Conservation (phyloP, 23 tunicate species). For the Diplosoma virens region DNA sequence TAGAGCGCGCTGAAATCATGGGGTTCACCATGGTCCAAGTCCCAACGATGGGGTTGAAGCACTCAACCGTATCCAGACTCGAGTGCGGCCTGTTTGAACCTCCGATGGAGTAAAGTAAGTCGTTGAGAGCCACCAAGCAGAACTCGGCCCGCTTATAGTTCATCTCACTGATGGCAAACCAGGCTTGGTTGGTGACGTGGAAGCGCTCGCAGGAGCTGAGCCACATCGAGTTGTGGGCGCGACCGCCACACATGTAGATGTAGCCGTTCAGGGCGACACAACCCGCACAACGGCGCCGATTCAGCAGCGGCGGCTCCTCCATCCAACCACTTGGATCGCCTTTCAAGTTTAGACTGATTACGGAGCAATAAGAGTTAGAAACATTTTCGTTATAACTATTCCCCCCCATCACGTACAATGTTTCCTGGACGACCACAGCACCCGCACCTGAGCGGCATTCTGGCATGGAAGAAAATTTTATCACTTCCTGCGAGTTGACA, state of each 20-base stretch:
- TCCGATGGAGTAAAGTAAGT: neutral
- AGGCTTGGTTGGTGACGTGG: neutral
- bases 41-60: neutral
- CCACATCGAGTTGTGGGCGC: conserved; percentile 27
- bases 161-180: conserved; percentile 22
- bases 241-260: conserved; percentile 33
- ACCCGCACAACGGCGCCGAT: conserved; percentile 14
- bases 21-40: neutral
- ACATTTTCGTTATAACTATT: neutral
- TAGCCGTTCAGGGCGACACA: conserved; percentile 5
- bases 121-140: neutral
- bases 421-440: neutral
- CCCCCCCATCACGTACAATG: conserved; percentile 14
- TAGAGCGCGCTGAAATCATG: conserved; percentile 4
- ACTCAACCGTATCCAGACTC: conserved; percentile 2
- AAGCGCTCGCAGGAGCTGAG: conserved; percentile 20
- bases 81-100: conserved; percentile 2
- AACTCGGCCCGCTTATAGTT: conserved; percentile 14
- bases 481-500: neutral
- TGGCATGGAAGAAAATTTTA: neutral
- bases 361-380: conserved; percentile 5
- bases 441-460: conserved; percentile 13
- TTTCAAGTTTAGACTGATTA: neutral
- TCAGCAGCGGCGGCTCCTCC: neutral
- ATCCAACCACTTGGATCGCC: neutral